These are phyloP conservation scores for Conopomorpha cramerella DNA, from an alignment of 1,140 invertebrate genomes.

Conservation along the genomic window DNA sequence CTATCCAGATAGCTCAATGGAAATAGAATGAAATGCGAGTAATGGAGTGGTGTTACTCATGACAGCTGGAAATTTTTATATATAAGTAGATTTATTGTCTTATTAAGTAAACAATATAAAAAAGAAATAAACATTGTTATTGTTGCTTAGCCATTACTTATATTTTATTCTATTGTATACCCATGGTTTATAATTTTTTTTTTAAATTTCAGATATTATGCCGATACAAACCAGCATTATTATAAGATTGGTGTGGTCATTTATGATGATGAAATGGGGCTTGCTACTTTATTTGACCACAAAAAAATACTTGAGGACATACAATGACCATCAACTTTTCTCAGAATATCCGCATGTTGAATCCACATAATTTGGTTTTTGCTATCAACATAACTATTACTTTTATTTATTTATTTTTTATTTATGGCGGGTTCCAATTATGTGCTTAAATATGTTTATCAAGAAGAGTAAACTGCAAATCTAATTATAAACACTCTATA, in stretches of 20 bases:
- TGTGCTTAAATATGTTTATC: no score
- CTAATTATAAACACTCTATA: no score
- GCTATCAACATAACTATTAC: conserved; percentile 5
- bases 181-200: not conserved
- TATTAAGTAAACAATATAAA: not conserved
- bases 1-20: no score
- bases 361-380: conserved; percentile 25
- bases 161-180: no score
- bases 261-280: conserved; percentile 50
- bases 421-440: no score
- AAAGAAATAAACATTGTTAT: not conserved
- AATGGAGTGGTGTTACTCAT: not conserved
- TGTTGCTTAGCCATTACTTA: no score
- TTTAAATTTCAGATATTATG: conserved; percentile 18
- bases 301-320: conserved; percentile 33
- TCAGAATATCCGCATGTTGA: conserved; percentile 44
- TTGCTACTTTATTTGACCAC: conserved; percentile 29
- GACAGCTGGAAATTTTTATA: no score
- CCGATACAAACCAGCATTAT: conserved; percentile 35
- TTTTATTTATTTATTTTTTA: conserved; percentile 2
- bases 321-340: conserved; percentile 43
- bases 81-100: not conserved
- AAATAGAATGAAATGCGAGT: not conserved
- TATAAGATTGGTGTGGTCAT: conserved; percentile 36
- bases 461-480: no score